These are phyloP conservation scores for Cephus rjabovi DNA, from an alignment of 2,888 invertebrate genomes.

Conservation along the genomic window DNA sequence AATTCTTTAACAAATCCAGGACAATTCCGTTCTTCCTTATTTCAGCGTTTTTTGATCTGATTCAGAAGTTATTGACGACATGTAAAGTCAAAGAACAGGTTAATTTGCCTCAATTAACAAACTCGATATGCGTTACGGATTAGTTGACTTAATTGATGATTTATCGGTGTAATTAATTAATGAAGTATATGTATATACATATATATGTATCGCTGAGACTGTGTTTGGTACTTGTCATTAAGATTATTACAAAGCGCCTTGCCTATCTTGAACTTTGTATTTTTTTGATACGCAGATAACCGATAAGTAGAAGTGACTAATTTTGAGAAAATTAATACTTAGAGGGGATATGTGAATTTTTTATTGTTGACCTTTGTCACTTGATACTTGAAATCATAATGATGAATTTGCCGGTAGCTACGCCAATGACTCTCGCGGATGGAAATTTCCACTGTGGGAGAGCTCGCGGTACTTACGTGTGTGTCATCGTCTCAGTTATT, in stretches of 20 bases:
- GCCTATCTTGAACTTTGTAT: neutral
- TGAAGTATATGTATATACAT: neutral
- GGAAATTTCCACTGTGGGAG: slow-evolving; percentile 58
- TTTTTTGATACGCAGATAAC: neutral
- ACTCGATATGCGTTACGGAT: neutral
- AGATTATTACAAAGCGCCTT: neutral
- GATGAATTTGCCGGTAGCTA: slow-evolving; percentile 33
- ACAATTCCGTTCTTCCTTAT: neutral
- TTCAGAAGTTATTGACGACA: neutral
- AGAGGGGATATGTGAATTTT: neutral
- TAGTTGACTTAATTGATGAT: neutral
- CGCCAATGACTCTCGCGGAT: slow-evolving; percentile 57
- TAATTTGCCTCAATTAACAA: neutral
- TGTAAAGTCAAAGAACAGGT: neutral
- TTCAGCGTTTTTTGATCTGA: neutral
- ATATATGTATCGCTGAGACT: neutral
- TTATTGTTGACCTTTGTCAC: neutral
- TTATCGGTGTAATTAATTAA: neutral
- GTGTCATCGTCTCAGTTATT: slow-evolving; percentile 46
- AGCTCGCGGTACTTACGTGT: slow-evolving; percentile 30
- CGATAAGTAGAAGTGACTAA: neutral
- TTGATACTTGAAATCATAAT: neutral
- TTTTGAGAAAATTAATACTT: neutral
- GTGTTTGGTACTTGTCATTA: neutral
- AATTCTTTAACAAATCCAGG: neutral